Percentiles rank a stretch among this genome's conserved stretches.
These are phyloP conservation scores for Chaitophorus viminalis DNA, from an alignment of 2,888 invertebrate species.

Conservation along the genomic window DNA sequence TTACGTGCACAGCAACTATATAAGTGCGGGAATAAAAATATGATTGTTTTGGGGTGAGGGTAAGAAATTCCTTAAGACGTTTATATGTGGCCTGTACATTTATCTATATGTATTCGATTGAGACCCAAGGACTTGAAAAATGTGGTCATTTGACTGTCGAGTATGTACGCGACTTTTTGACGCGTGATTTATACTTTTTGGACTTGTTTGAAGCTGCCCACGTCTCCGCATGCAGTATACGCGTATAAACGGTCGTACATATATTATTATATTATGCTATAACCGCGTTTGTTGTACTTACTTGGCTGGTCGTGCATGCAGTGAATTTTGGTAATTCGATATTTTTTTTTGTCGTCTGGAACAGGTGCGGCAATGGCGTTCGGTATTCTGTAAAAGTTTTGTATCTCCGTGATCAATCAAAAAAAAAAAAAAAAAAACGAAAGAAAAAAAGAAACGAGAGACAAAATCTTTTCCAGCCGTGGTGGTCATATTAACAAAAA, in stretches of 20 bases:
- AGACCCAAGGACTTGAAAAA: not conserved
- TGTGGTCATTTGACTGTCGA: not conserved
- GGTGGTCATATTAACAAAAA: too few relatives aligned
- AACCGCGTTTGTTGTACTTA: too few relatives aligned
- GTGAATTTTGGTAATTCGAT: slow-evolving; percentile 36
- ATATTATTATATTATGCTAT: too few relatives aligned
- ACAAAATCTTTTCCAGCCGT: not conserved
- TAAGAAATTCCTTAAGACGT: too few relatives aligned
- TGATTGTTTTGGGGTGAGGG: too few relatives aligned
- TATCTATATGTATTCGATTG: too few relatives aligned
- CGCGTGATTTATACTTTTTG: slow-evolving; percentile 10
- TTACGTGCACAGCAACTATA: too few relatives aligned
- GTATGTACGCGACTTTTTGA: not conserved
- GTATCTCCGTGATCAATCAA: not conserved
- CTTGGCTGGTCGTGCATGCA: not conserved
- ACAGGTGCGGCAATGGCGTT: not conserved
- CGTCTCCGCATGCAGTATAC: not conserved
- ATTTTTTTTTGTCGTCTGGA: slow-evolving; percentile 5
- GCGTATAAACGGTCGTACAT: too few relatives aligned
- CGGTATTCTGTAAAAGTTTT: slow-evolving; percentile 32
- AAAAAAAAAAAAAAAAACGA: not conserved
- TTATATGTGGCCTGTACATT: too few relatives aligned
- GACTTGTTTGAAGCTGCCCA: not conserved
- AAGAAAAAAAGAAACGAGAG: not conserved
- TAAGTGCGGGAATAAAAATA: too few relatives aligned